Evolutionary conservation across 2,888 invertebrate genomes (phyloP), one percentile per base, ranked within the genome.

Genomic region (Caradrina clavipalpis): DNA sequence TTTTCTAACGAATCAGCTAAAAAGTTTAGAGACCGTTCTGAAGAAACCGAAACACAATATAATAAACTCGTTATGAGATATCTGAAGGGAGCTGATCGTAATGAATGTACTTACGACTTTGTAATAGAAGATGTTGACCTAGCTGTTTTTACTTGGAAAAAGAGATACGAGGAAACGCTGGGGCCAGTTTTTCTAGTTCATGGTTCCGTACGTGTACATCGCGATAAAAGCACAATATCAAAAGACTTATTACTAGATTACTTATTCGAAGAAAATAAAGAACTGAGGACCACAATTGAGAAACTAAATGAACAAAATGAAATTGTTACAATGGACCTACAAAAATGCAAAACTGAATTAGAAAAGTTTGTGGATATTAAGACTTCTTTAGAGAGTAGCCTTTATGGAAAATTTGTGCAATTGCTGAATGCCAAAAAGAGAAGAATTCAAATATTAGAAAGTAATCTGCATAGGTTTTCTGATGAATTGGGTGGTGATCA

Each of bases 351-450:
- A 81, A 74, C 58, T 5, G 91, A 93, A 73, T 80, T 95, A 47
- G 86, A 90, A 69, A 87, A 90, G n/a, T 89, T 90, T 78, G 81
- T 90, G 0, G 82, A 89, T 67, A 84, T 86, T 10, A 94, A 94
- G 80, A 85, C 78, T 8, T 70, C 87, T 8, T 69, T 92, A 61
- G 95, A 95, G 78, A 76, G 84, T 2, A 86, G 78, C 13, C 82
- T 95, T 2, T 95, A 94, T 88, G 91, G 91, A 13, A 93, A 92
- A 70, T 95, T 95, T 91, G 80, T 91, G 0, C 88, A 91, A 59
- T 69, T 95, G 45, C 81, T 95, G 31, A 95, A 95, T 84, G 81
- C 89, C 15, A 95, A 95, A 74, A 95, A 95, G 76, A 88, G 80
- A 69, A 89, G 93, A 76, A 94, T 95, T 63, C 75, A 88, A 55